Evolutionary conservation across 2,797 vertebrate species (phyloP).

Genomic region (Botia almorhae): DNA sequence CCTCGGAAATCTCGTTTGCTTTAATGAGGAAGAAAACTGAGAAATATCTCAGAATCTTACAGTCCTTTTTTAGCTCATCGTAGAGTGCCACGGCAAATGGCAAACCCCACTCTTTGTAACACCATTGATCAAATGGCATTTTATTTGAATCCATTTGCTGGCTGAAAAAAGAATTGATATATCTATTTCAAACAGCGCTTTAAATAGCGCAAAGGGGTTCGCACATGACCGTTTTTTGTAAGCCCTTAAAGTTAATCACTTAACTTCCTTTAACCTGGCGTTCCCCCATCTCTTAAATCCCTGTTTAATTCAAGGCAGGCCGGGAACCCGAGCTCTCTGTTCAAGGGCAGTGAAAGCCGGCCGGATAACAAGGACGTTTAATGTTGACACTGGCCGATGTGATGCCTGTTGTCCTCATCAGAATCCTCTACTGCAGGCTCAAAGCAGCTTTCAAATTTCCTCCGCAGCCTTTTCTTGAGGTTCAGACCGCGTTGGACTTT

Average conservation of each 20-base stretch:
- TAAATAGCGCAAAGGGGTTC: not conserved
- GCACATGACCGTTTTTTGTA: constrained; percentile 18
- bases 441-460: constrained; percentile 74
- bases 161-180: no score
- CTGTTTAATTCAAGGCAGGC: constrained; percentile 45
- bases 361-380: constrained; percentile 26
- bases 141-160: not conserved
- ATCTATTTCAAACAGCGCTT: not conserved
- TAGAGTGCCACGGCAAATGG: not conserved
- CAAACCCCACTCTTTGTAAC: not conserved
- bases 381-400: constrained; percentile 2
- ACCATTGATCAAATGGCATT: not conserved
- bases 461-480: constrained; percentile 74
- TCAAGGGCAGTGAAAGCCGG: constrained; percentile 27
- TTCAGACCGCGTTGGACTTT: constrained; percentile 76
- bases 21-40: constrained; percentile 4
- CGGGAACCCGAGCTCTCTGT: constrained; percentile 31
- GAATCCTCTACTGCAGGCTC: constrained; percentile 65
- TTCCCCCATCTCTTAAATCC: constrained; percentile 39
- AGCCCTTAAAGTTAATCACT: constrained; percentile 50
- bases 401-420: constrained; percentile 61
- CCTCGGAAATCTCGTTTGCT: not conserved
- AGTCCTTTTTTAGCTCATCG: no score
- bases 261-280: constrained; percentile 48
- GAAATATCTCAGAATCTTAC: not conserved